Evolutionary conservation across 2,113 vertebrate genomes (phyloP), one percentile per base, ranked within the genome.

Genomic region (Alosa alosa): DNA sequence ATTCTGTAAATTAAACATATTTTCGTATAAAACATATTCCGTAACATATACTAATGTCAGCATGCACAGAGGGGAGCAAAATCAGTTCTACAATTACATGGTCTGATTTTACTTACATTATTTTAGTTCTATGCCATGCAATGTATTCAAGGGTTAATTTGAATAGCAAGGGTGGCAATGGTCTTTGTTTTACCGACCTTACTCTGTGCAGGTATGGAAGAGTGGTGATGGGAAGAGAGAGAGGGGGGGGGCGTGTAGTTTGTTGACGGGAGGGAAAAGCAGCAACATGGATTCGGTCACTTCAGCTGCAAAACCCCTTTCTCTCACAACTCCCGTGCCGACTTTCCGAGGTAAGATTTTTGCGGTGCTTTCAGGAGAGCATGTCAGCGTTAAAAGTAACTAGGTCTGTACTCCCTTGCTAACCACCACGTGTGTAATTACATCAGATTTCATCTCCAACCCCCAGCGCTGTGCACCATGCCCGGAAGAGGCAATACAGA

Each of bases 391-490:
- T 41, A 78, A 39, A 78, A 78, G 55, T n/a, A 75, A 75, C 25
- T 36, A 78, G 36, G 31, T 78, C 36, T 78, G 72, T 78, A 78
- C 36, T 78, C 39, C 72, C 72, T 39, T 15, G 15, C 9, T 18
- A 4, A 22, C 36, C n/a, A 31, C 64, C 64, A 39, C 36, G 72
- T 78, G 36, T 78, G 72, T 78, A 13, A 78, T 39, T 78, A 36
- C 72, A 78, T 78, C 72, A 78, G 72, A 78, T 78, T 39, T 78
- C 72, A 78, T 78, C 72, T 78, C 5, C 36, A 78, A 36, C 72
- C 72, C 72, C 15, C 72, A 39, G 72, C 36, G 36, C 31, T 1
- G 55, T 3, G 72, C 64, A 72, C 36, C 36, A 78, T 39, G 72
- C 25, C 72, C 72, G 72, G 72, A 78, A 78, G 72, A 78, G 72